Conservation (phyloP, 2,113 vertebrate genomes). For the Onychostruthus taczanowskii region DNA sequence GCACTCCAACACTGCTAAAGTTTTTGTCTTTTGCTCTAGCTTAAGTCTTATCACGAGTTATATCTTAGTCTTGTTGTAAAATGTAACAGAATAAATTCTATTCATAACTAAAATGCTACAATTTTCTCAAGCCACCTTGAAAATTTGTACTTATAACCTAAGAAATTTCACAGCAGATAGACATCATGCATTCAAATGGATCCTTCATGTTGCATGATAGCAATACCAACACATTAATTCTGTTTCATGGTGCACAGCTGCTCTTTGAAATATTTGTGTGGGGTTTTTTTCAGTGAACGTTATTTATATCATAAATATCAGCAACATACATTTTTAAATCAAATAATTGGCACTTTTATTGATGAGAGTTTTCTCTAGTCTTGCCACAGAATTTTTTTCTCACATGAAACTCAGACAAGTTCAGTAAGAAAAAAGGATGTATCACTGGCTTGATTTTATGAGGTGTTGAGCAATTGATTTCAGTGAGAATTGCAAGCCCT, state of each 20-base stretch:
- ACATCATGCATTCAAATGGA: background rate
- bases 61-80: background rate
- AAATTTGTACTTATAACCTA: background rate
- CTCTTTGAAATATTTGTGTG: background rate
- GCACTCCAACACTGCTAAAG: background rate
- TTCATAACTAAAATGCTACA: background rate
- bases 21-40: background rate
- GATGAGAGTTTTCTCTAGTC: background rate
- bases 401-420: background rate
- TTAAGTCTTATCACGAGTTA: background rate
- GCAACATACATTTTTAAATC: background rate
- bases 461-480: background rate
- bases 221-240: background rate
- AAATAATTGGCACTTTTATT: background rate
- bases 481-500: background rate
- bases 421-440: background rate
- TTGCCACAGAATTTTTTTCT: background rate
- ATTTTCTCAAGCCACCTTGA: background rate
- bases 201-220: background rate
- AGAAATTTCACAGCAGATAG: background rate
- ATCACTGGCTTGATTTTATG: background rate
- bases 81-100: background rate
- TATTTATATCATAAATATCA: background rate
- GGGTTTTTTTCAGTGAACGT: accelerated
- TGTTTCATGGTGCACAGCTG: background rate